Evolutionary conservation across 2,113 vertebrate species (phyloP), one percentile per base, ranked within the genome.

Genomic region (Alligator mississippiensis): DNA sequence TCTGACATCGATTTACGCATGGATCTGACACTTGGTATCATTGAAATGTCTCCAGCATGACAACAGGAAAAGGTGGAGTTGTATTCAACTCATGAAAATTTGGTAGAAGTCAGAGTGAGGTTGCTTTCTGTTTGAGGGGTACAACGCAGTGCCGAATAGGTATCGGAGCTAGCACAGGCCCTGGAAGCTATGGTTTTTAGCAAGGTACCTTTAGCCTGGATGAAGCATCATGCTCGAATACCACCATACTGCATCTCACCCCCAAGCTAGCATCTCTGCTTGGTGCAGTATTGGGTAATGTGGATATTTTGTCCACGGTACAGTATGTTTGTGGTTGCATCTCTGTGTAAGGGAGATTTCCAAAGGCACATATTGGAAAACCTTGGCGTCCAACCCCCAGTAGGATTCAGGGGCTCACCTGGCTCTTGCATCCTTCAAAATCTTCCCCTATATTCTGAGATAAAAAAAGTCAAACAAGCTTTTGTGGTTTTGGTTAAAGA

Each of bases 401-500:
- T 9, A 30, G 1, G 2, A 85, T 30, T 27, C 64, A 84, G 75
- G 24, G 27, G 77, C 70, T 94, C 82, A 92, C 83, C 30, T 70
- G 59, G 28, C 85, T 93, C 66, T 84, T 94, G 93, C 70, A 81
- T 68, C 63, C 93, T 89, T 93, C 77, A 62, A 94, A 96, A 96
- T 93, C 90, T 77, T 11, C 18, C 85, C 91, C 82, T 84, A 94
- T 93, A 84, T 80, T 89, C 87, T 62, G 91, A 95, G 66, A 95
- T 85, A 30, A 93, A 92, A 92, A 85, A 92, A 85, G 90, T 92
- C 88, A 92, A 92, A 91, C 38, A 88, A 27, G 2, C 17, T 85
- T 87, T 90, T 94, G 87, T 87, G 81, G 61, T 90, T 94, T 70
- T 92, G 80, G 94, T 93, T 92, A 92, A 93, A 93, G 47, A 96